Evolutionary conservation across 2,888 invertebrate genomes (phyloP).

Genomic region (Platycnemis pennipes): DNA sequence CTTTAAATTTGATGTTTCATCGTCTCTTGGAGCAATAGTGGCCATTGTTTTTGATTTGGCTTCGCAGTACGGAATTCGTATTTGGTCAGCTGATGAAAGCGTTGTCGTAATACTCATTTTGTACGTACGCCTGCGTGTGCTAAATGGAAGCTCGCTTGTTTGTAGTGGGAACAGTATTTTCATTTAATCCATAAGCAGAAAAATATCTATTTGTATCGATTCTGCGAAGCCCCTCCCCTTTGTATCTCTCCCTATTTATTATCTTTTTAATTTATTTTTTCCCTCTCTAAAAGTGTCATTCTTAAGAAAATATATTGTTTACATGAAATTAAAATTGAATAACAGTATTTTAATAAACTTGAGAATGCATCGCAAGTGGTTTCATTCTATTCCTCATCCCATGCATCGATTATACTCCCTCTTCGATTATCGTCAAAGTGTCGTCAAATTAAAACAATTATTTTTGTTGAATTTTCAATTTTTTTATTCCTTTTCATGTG

Average conservation of each 20-base stretch:
- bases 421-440: neutral
- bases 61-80: neutral
- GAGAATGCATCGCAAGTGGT: neutral
- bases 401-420: neutral
- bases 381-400: neutral
- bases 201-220: neutral
- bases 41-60: neutral
- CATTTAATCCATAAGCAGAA: neutral
- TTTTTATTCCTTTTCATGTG: neutral
- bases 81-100: neutral
- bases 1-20: slow-evolving; percentile 6
- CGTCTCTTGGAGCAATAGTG: slow-evolving; percentile 34
- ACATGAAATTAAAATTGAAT: neutral
- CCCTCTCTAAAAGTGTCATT: neutral
- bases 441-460: no score
- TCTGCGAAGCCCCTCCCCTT: neutral
- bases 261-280: neutral
- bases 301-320: neutral
- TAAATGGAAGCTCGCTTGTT: neutral
- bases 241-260: neutral
- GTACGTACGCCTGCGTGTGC: neutral
- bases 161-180: neutral
- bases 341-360: slow-evolving; percentile 11
- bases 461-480: neutral
- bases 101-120: neutral